Evolutionary conservation across 2,888 invertebrate species (phyloP), one percentile per base, ranked within the genome.

Genomic region (Pandemis corylana): DNA sequence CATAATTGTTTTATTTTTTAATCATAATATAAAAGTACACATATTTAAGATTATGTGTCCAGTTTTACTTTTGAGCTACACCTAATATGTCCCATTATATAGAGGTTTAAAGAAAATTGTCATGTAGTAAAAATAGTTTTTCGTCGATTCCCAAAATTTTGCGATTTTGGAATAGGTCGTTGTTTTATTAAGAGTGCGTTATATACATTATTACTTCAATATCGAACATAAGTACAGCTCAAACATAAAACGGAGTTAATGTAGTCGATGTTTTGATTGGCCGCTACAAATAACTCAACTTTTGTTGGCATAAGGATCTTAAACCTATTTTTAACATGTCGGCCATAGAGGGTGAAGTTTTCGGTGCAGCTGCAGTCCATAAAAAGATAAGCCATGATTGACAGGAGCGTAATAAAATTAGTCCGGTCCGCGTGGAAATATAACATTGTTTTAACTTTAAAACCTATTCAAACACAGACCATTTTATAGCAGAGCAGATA

Each of bases 361-460:
- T 71, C 70, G 51, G 75, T 71, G 65, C 74, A 66, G 61, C 73
- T 75, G 75, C 70, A 67, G 75, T 62, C 62, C 71, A 75, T 75
- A 75, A 71, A 75, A 70, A 69, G 69, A 75, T 75, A 75, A 75
- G 70, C 67, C 70, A 41, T 75, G 75, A 75, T 75, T 71, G 75
- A 75, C 75, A 75, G 75, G 49, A 36, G 51, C 46, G 15, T 53
- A 61, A 46, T 71, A 56, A 71, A 71, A 75, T 74, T 61, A 44
- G 61, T 62, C 63, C n/a, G 42, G 62, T 67, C 28, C 61, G 69
- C 28, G 15, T 42, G 42, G 42, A 59, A 65, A 49, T 28, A 49
- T 56, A 46, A 72, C 53, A 41, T 69, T 69, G 68, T 65, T 74
- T 65, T 46, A 53, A 13, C 7, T 62, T 53, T 28, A 6, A 61